phyloP scores from a whole-genome alignment of 2,113 vertebrate species.

The Cyphomyrus plagiostoma region DNA sequence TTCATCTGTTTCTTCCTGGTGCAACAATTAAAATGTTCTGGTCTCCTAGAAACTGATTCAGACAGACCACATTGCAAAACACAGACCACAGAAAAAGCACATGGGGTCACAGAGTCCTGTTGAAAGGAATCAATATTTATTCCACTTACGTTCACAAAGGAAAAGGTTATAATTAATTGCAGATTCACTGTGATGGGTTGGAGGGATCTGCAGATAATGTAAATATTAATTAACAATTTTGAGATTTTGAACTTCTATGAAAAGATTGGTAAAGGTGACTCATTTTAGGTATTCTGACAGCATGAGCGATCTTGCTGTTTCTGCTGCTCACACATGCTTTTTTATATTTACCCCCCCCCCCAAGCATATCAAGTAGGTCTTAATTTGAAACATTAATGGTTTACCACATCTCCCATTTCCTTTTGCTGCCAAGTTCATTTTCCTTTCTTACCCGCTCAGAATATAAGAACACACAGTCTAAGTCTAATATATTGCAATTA shows the following conservation, averaged over 20 bases:
- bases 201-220: neutral
- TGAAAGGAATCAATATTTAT: neutral
- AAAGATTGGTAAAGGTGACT: neutral
- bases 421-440: neutral
- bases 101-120: neutral
- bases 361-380: neutral
- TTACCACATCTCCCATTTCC: neutral
- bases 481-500: neutral
- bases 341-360: neutral
- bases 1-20: constrained; percentile 26
- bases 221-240: neutral
- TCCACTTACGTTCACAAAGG: neutral
- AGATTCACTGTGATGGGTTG: neutral
- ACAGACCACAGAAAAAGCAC: constrained; percentile 2
- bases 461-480: neutral
- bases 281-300: neutral
- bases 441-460: neutral
- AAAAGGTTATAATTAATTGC: neutral
- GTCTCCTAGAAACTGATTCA: constrained; percentile 27
- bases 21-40: constrained; percentile 23
- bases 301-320: neutral
- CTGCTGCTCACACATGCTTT: neutral
- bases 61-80: neutral
- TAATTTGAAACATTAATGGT: constrained; percentile 10
- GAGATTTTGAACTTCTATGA: neutral